Conservation (phyloP, 1,140 invertebrate genomes). For the Dendrolimus punctatus region DNA sequence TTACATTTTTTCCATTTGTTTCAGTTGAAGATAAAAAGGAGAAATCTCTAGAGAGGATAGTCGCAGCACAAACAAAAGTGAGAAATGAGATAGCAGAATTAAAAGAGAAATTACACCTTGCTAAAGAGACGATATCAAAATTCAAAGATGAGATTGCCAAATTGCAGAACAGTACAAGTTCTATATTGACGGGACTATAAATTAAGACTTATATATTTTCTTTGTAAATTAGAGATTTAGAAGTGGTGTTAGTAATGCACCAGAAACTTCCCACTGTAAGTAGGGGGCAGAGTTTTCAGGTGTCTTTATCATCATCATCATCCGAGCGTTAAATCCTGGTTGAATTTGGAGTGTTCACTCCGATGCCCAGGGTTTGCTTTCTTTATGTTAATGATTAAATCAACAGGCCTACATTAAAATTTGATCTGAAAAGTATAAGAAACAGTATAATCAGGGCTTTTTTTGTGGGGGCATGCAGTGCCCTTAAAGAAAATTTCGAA, state of each 20-base stretch:
- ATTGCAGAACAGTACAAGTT: slow-evolving; percentile 61
- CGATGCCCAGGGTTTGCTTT: too few relatives aligned
- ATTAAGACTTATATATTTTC: background rate
- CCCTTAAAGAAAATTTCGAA: too few relatives aligned
- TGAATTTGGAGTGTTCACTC: too few relatives aligned
- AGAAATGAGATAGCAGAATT: slow-evolving; percentile 87
- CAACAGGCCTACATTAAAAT: too few relatives aligned
- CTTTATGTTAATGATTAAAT: too few relatives aligned
- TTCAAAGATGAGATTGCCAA: slow-evolving; percentile 91
- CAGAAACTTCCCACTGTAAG: background rate
- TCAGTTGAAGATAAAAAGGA: slow-evolving; percentile 94
- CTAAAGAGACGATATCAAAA: slow-evolving; percentile 91
- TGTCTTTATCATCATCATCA: too few relatives aligned
- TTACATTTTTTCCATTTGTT: slow-evolving; percentile 6
- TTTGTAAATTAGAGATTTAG: background rate
- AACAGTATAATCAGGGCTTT: too few relatives aligned
- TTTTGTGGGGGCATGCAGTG: too few relatives aligned
- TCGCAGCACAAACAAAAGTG: slow-evolving; percentile 88
- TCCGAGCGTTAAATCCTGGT: too few relatives aligned
- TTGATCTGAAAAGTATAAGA: too few relatives aligned
- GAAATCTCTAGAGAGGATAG: slow-evolving; percentile 84
- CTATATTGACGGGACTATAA: background rate
- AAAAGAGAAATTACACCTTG: slow-evolving; percentile 90
- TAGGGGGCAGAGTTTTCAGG: too few relatives aligned
- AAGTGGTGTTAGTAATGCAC: background rate